Conservation (phyloP, 2,113 vertebrate genomes). For the Halcyon senegalensis region DNA sequence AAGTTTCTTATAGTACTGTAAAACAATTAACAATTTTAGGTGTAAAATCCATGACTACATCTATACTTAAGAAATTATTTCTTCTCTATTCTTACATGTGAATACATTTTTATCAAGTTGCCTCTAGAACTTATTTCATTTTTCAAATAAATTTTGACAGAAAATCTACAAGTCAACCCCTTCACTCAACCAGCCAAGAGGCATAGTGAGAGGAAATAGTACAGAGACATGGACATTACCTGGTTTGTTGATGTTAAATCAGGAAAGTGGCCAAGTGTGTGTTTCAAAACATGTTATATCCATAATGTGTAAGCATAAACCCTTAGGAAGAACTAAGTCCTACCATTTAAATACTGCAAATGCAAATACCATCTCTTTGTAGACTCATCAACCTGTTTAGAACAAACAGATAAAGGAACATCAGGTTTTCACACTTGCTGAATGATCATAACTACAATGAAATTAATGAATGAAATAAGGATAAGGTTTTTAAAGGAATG, state of each 20-base stretch:
- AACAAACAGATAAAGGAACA: background rate
- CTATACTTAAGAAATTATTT: background rate
- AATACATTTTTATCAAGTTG: background rate
- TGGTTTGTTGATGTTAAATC: background rate
- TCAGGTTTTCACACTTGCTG: background rate
- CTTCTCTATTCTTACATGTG: background rate
- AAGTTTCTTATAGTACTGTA: background rate
- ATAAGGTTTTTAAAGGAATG: background rate
- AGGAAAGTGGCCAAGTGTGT: background rate
- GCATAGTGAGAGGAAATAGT: background rate
- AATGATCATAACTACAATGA: background rate
- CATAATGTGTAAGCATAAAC: background rate
- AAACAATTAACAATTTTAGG: background rate
- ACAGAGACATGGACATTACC: background rate
- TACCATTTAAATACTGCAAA: background rate
- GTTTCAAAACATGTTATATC: background rate
- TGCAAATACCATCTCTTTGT: background rate
- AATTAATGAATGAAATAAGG: background rate
- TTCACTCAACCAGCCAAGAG: background rate
- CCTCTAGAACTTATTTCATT: background rate
- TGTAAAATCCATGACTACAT: background rate
- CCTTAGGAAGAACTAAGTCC: background rate
- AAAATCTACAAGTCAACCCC: slow-evolving; percentile 1
- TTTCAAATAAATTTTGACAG: background rate
- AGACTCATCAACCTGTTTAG: background rate